These are phyloP conservation scores for Sycophila sp. DNA, from an alignment of 1,140 invertebrate genomes.

Conservation along the genomic window DNA sequence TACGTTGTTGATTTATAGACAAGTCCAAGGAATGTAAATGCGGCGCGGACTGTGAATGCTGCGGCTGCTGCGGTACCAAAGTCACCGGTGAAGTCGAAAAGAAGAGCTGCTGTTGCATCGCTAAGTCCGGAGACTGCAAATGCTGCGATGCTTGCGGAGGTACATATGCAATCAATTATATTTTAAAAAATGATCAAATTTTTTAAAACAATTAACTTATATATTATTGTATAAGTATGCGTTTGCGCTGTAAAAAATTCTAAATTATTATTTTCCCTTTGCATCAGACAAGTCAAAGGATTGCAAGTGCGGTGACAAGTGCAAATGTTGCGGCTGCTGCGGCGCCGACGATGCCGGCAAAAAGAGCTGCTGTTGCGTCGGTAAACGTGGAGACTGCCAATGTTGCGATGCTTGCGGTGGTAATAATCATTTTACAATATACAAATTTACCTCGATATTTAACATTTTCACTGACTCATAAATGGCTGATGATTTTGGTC, in stretches of 20 bases:
- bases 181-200: too few species aligned
- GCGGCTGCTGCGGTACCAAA: neutral
- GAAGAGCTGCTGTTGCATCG: neutral
- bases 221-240: too few species aligned
- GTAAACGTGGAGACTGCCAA: neutral
- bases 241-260: too few species aligned
- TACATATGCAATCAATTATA: neutral
- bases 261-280: too few species aligned
- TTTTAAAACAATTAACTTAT: too few species aligned
- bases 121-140: neutral
- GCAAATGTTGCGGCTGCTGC: slow-evolving; percentile 4
- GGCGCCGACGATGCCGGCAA: neutral
- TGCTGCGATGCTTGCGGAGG: slow-evolving; percentile 23
- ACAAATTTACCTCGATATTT: too few species aligned
- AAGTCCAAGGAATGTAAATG: neutral
- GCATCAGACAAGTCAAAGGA: slow-evolving; percentile 3
- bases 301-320: slow-evolving; percentile 14
- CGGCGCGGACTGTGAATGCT: neutral
- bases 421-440: too few species aligned
- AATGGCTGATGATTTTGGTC: too few species aligned
- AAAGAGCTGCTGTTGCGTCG: neutral
- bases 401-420: slow-evolving; percentile 10
- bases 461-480: too few species aligned
- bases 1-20: too few species aligned
- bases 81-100: neutral